phyloP scores from a whole-genome alignment of 2,113 vertebrate species.

The Sterna hirundo region DNA sequence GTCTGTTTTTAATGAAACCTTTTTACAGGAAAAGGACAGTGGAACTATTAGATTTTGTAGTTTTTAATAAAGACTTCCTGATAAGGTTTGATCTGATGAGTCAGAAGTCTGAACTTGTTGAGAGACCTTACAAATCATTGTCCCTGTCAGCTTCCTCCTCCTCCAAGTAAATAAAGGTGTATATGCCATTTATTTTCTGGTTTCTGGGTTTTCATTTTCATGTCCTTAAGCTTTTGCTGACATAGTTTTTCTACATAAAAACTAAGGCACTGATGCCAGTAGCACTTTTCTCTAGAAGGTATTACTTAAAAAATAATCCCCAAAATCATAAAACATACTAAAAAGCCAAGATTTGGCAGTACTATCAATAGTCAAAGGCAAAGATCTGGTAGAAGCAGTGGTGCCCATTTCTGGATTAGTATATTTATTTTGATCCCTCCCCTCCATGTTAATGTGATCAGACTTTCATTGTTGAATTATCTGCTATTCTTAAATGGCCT shows the following conservation, averaged over 20 bases:
- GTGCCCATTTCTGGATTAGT: background rate
- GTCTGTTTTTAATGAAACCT: background rate
- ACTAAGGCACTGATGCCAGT: background rate
- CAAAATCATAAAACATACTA: background rate
- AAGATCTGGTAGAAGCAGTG: background rate
- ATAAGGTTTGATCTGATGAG: background rate
- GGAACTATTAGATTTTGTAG: background rate
- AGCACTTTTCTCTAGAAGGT: background rate
- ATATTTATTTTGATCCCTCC: background rate
- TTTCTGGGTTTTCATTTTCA: background rate
- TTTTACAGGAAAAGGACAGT: background rate
- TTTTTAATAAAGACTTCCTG: background rate
- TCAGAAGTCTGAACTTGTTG: background rate
- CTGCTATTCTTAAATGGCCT: background rate
- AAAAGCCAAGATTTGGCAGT: background rate
- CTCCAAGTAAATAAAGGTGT: background rate
- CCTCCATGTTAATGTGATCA: background rate
- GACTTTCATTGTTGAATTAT: background rate
- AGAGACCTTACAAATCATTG: background rate
- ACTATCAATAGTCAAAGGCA: background rate
- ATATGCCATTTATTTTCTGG: background rate
- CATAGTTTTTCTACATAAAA: background rate
- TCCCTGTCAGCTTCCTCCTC: background rate
- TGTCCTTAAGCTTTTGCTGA: background rate
- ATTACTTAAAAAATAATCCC: background rate